phyloP scores from a whole-genome alignment of 1,140 invertebrate species.

The Drosophila subobscura region DNA sequence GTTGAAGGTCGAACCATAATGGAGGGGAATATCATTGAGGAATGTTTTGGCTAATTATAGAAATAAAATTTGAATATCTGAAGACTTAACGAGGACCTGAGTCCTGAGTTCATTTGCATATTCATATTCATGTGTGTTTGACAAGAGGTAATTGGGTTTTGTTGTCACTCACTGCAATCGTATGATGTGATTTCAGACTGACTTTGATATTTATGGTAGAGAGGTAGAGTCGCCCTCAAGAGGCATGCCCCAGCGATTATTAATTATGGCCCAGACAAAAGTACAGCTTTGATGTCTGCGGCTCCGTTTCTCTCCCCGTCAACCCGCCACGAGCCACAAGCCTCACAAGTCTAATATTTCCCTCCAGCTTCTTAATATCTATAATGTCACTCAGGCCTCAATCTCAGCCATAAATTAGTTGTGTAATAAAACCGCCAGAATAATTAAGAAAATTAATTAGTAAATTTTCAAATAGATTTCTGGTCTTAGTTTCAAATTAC shows the following conservation, averaged over 20 bases:
- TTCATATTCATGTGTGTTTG: slow-evolving; percentile 27
- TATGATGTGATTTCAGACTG: not conserved
- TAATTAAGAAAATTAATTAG: slow-evolving; percentile 26
- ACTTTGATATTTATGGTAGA: slow-evolving; percentile 30
- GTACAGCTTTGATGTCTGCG: slow-evolving; percentile 40
- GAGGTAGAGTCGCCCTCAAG: no score
- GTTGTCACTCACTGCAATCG: slow-evolving; percentile 17
- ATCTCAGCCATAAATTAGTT: slow-evolving; percentile 23
- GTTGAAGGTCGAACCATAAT: no score
- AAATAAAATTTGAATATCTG: no score
- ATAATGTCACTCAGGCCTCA: not conserved
- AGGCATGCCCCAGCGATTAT: not conserved
- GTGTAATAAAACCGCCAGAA: slow-evolving; percentile 11
- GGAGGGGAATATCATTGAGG: no score
- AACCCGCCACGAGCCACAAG: not conserved
- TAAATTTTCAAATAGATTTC: no score
- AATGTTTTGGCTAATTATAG: no score
- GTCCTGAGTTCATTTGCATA: not conserved
- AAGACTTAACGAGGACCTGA: no score
- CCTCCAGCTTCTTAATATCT: not conserved
- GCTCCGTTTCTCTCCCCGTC: no score
- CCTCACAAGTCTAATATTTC: slow-evolving; percentile 19
- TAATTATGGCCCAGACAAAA: slow-evolving; percentile 22
- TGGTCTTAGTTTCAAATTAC: no score
- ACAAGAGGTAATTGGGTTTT: slow-evolving; percentile 37